A percentile compares a stretch with the other conserved stretches of the same genome.
Conservation (phyloP, 2,113 vertebrate species). For the Seriola aureovittata region DNA sequence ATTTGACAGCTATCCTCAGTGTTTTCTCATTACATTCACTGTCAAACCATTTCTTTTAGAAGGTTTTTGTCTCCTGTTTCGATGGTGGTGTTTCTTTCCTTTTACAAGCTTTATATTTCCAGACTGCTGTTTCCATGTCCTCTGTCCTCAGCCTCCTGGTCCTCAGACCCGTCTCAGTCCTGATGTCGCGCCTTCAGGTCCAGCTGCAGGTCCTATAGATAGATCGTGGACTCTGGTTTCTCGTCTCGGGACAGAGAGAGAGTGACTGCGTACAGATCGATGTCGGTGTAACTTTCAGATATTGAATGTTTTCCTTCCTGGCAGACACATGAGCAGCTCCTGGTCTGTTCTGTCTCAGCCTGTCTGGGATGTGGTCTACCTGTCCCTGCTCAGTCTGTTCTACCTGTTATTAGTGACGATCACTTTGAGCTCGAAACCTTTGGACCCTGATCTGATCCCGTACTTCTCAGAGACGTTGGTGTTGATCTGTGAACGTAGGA, state of each 20-base stretch:
- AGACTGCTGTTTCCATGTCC: no score
- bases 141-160: neutral
- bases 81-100: no score
- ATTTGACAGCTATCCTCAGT: no score
- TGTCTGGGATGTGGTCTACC: neutral
- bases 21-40: no score
- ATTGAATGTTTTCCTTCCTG: neutral
- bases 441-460: no score
- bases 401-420: neutral
- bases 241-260: neutral
- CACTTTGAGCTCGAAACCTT: no score
- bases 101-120: neutral
- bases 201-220: neutral
- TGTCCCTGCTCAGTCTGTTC: neutral
- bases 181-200: neutral
- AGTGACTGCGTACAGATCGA: neutral
- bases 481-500: no score
- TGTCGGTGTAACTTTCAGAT: slow-evolving; percentile 5
- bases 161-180: neutral
- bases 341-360: neutral
- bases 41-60: no score
- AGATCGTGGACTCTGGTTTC: neutral
- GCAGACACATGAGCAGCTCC: neutral
- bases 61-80: no score
- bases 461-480: no score